Base-by-base conservation (phyloP, 2,797 vertebrate genomes). In the Mormyrops boulengeri region DNA sequence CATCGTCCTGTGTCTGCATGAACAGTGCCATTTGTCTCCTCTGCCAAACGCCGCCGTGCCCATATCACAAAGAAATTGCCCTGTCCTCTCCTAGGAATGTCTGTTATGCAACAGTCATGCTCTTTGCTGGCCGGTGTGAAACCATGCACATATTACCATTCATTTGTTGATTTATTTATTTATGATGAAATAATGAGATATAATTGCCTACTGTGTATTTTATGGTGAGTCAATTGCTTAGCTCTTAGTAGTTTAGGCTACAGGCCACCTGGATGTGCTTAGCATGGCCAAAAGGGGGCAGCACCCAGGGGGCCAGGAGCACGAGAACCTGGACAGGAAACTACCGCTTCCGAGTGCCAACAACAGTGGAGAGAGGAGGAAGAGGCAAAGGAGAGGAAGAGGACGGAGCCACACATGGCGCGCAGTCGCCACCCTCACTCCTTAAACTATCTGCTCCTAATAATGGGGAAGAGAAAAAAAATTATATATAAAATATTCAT, bases 401-500 rank as follows among this genome's bases (percentile, higher is more conserved):
- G 60, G n/a, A 30, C 22, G 41, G 19, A 53, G 47, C 50, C 12
- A 34, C 9, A 34, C n/a, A 12, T 62, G 92, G 93, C 0, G n/a
- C 22, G 22, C 1, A 66, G 93, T 92, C 92, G 91, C 92, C 91
- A 91, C 91, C 91, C 91, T 80, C 89, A 93, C 93, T 93, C 90
- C 92, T 93, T 19, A 44, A 44, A 34, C 73, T 80, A 38, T 80
- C 34, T 44, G 73, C 2, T n/a, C 73, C 73, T 44, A 44, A 44
- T 80, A 41, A 80, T 44, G 66, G 30, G 30, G 11, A 80, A 80
- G 41, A 44, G 41, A n/a, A 19, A 80, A 9, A 80, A 19, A 41
- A 38, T 30, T 30, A 80, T 17, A 44, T 80, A 5, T 38, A 41
- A n/a, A 44, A 80, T 95, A 96, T 95, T 95, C 92, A 92, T 92